phyloP scores from a whole-genome alignment of 2,113 vertebrate species.

The Carassius carassius region DNA sequence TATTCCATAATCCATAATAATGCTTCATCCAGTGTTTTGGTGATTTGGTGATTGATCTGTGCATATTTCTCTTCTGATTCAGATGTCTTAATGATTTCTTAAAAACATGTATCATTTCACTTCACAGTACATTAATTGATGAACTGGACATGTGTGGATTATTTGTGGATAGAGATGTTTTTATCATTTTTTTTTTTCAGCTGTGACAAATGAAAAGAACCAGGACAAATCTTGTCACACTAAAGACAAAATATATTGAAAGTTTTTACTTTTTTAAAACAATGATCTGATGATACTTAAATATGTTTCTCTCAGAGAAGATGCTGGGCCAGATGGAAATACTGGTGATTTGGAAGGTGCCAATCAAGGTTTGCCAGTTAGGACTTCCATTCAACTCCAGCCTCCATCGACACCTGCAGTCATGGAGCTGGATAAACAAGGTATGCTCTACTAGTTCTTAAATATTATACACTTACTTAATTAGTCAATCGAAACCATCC shows the following conservation, averaged over 20 bases:
- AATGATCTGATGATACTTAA: neutral
- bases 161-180: no score
- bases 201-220: neutral
- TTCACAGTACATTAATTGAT: no score
- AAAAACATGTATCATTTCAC: no score
- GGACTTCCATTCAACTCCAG: constrained; percentile 70
- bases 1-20: no score
- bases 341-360: constrained; percentile 77
- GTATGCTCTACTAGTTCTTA: neutral
- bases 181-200: neutral
- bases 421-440: constrained; percentile 77
- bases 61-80: no score
- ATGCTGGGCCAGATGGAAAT: constrained; percentile 82
- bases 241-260: neutral
- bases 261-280: neutral
- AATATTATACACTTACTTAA: neutral
- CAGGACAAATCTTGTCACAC: neutral
- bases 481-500: neutral
- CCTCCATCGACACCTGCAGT: constrained; percentile 72
- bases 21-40: no score
- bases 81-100: no score
- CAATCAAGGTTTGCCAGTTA: constrained; percentile 66
- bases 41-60: no score
- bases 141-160: no score
- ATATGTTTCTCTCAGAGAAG: constrained; percentile 77